Base-by-base conservation (phyloP, 2,797 vertebrate genomes). In the Galagoides demidoff region DNA sequence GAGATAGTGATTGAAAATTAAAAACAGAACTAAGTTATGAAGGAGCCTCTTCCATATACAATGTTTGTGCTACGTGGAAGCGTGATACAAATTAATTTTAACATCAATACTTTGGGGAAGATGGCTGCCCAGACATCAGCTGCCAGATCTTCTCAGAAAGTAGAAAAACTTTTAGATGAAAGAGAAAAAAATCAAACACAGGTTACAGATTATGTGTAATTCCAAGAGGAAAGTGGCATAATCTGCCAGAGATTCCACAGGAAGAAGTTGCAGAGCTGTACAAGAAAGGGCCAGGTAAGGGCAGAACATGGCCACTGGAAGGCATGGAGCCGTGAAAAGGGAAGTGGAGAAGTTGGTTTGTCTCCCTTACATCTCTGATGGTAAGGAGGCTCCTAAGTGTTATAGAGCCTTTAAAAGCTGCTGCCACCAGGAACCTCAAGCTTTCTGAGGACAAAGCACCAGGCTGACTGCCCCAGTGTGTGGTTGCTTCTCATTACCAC, bases 1-100 rank as follows among this genome's bases (percentile, higher is more conserved):
- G 63, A 95, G 39, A 96, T 85, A 92, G 77, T 97, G 96, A 93
- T 86, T 96, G 89, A 95, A 90, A 4, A 49, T 61, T 92, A 78
- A 90, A 84, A 68, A n/a, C 14, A 82, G 84, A 66, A 17, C 57
- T 55, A 95, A 90, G 85, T 97, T 97, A 87, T 59, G 74, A 19
- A 91, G 31, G 66, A 22, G 74, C 61, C 66, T 78, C 31, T 81
- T 89, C 0, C 0, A 52, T 85, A 29, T 92, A 55, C 93, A 97
- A 92, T 37, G 37, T 34, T 74, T 92, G 23, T 79, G 27, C 83
- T 93, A 43, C 6, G n/a, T 7, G 6, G 7, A 77, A n/a, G 12
- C 55, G 43, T 61, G 78, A 19, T 90, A 5, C 57, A 87, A 23
- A 96, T 73, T 79, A 61, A 76, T 93, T 89, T 68, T 73, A 91